phyloP scores from a whole-genome alignment of 92 coral and sea anemone genomes.

The Phymanthus crucifer region DNA sequence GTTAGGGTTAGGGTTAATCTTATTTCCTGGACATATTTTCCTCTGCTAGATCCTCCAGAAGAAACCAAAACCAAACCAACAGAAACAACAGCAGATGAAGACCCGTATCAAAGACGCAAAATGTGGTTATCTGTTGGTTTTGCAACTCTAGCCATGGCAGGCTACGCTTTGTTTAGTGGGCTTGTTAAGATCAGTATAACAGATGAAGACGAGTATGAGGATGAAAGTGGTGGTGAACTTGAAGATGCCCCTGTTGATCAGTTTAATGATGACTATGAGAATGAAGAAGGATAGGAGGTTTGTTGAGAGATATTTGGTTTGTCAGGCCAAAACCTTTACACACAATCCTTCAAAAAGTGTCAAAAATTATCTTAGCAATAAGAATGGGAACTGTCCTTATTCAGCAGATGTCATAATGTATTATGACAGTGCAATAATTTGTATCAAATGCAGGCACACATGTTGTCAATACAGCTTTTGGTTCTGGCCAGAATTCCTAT shows the following conservation, averaged over 20 bases:
- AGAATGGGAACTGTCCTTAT: neutral
- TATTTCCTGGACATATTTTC: neutral
- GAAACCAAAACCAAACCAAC: constrained; percentile 29
- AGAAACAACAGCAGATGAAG: constrained; percentile 47
- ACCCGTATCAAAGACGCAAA: constrained; percentile 45
- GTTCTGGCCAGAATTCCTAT: too few relatives aligned
- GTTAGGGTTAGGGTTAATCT: too few relatives aligned
- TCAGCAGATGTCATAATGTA: neutral
- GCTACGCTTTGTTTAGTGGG: constrained; percentile 62
- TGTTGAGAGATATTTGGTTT: too few relatives aligned
- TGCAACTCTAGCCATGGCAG: constrained; percentile 55
- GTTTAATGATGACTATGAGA: constrained; percentile 25
- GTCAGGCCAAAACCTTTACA: neutral
- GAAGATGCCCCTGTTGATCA: constrained; percentile 16
- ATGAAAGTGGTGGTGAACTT: constrained; percentile 5
- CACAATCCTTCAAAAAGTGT: neutral
- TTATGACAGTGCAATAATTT: too few relatives aligned
- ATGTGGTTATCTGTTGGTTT: constrained; percentile 48
- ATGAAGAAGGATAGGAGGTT: constrained; percentile 12
- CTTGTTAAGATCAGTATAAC: constrained; percentile 34
- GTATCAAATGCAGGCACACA: too few relatives aligned
- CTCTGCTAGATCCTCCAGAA: constrained; percentile 34
- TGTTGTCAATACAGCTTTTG: too few relatives aligned
- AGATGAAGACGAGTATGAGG: neutral
- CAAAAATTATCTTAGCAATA: neutral